A percentile compares a stretch with the other conserved stretches of the same genome.
These are phyloP conservation scores for Drosophila guanche DNA, from an alignment of 1,140 invertebrate genomes.

Conservation along the genomic window DNA sequence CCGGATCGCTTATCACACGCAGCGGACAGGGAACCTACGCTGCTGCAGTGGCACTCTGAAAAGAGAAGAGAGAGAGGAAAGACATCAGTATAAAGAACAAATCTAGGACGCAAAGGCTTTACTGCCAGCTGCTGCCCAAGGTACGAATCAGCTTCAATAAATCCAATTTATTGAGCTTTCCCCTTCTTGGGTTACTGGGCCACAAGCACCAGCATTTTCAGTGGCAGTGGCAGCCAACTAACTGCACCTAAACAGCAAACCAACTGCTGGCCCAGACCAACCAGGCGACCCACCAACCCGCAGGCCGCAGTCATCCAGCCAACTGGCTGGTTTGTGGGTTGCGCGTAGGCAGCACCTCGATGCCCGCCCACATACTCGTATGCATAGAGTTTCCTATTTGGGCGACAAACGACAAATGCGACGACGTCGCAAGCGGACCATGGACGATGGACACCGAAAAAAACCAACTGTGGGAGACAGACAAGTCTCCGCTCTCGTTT, in stretches of 20 bases:
- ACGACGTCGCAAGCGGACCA: constrained; percentile 46
- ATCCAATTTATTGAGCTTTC: constrained; percentile 26
- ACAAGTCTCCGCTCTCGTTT: constrained; percentile 66
- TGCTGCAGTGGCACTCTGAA: constrained; percentile 91
- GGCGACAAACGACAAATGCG: constrained; percentile 79
- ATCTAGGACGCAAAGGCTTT: too few relatives aligned
- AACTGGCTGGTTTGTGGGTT: constrained; percentile 67
- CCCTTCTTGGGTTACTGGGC: constrained; percentile 59
- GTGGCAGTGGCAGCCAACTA: constrained; percentile 43
- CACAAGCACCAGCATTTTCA: constrained; percentile 39
- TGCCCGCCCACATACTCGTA: constrained; percentile 61
- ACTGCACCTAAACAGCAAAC: constrained; percentile 65
- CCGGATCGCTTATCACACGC: constrained; percentile 94
- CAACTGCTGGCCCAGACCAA: constrained; percentile 38
- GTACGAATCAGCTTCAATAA: constrained; percentile 5
- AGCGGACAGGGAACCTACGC: constrained; percentile 88
- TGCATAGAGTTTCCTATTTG: constrained; percentile 72
- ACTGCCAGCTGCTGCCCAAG: too few relatives aligned
- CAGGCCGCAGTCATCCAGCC: constrained; percentile 43
- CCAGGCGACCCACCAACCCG: constrained; percentile 17
- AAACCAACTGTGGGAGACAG: constrained; percentile 49
- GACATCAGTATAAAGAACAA: background rate
- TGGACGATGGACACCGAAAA: constrained; percentile 28
- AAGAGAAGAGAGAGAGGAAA: constrained; percentile 55
- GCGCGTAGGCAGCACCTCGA: constrained; percentile 72